Evolutionary conservation across 1,140 invertebrate species (phyloP), one percentile per base, ranked within the genome.

Genomic region (Drosophila equinoxialis): DNA sequence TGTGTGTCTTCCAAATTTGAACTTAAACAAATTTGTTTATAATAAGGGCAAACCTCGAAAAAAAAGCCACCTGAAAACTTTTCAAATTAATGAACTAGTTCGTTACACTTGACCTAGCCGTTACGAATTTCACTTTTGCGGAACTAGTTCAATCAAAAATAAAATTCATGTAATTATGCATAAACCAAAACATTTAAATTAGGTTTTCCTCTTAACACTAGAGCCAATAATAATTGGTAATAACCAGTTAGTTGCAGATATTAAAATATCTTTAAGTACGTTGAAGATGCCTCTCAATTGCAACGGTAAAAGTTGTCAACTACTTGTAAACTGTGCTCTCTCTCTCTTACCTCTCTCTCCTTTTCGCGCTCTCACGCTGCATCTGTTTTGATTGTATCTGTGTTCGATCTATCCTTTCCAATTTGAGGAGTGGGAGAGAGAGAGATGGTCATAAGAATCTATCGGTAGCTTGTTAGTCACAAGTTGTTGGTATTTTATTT

Each of bases 381-480:
- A 30, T 30, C 30, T 30, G 30, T 11, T 23, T 26, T 26, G 23
- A 26, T 26, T 26, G 23, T 26, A 0, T 26, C 23, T 26, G 23
- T 23, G 20, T 23, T 23, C 17, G 10, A 48, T 48, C 45, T 17
- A 14, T 51, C 14, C 14, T 13, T 17, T 48, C 14, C n/a, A 23
- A 2, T 39, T 2, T 3, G 2, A 39, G 11, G 11, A 13, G 35
- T 37, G 35, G 35, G 11, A 39, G 37, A 39, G 37, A 39, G 20
- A 51, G 45, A 51, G 45, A 59, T 13, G 35, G 26, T 14, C 20
- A 61, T 48, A 61, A 35, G 33, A 54, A 71, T 81, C 74, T 39
- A 71, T 84, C 74, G 66, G 68, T 74, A 51, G 74, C 58, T 85
- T 79, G 66, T 86, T 78, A 85, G 81, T 85, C 81, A 85, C 83